Conservation (phyloP, 2,888 invertebrate species). For the Drosophila kokeensis region DNA sequence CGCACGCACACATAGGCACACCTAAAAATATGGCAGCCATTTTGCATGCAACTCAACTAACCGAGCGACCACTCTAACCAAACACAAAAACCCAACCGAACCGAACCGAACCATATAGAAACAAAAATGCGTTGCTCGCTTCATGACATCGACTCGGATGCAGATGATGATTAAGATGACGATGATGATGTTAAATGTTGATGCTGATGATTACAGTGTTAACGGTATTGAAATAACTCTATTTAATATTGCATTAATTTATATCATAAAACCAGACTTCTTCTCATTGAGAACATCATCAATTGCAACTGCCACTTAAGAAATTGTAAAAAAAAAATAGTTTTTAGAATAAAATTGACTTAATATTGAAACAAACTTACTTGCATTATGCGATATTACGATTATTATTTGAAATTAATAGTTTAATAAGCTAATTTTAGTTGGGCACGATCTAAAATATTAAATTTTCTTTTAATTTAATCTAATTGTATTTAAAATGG, state of each 20-base stretch:
- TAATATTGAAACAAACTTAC: background rate
- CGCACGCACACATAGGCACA: conserved; percentile 1
- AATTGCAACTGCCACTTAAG: background rate
- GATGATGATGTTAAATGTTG: conserved; percentile 2
- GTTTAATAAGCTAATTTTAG: too few species aligned
- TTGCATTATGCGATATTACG: too few species aligned
- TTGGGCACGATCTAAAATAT: too few species aligned
- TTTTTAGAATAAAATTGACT: background rate
- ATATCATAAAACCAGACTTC: background rate
- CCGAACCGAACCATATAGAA: conserved; percentile 29
- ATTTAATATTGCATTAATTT: background rate
- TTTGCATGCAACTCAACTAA: conserved; percentile 64
- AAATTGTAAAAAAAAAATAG: background rate
- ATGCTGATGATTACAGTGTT: conserved; percentile 10
- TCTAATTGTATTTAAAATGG: too few species aligned
- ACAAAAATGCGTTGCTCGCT: conserved; percentile 33
- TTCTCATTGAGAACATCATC: background rate
- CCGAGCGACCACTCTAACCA: conserved; percentile 62
- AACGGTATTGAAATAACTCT: background rate
- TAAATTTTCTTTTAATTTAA: too few species aligned
- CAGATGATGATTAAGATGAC: background rate
- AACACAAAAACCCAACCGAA: conserved; percentile 28
- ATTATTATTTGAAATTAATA: too few species aligned
- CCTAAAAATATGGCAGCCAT: conserved; percentile 32
- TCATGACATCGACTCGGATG: conserved; percentile 52